A percentile compares a stretch with the other conserved stretches of the same genome.
These are phyloP conservation scores for Schlechtendalia chinensis DNA, from an alignment of 1,140 invertebrate genomes.

Conservation along the genomic window DNA sequence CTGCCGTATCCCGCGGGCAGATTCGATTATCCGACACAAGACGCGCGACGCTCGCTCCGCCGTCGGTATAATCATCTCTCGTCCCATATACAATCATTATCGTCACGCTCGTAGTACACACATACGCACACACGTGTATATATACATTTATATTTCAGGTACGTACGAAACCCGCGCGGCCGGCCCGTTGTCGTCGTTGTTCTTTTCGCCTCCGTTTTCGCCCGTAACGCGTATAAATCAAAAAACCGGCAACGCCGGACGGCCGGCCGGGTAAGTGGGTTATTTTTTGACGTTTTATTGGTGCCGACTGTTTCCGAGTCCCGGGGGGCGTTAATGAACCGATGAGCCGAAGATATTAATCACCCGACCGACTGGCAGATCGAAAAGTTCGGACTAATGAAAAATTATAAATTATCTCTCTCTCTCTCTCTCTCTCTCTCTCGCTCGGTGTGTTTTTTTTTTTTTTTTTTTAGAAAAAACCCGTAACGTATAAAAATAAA, in stretches of 20 bases:
- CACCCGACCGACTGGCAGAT: slow-evolving; percentile 17
- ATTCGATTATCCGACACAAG: slow-evolving; percentile 39
- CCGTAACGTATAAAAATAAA: too few species aligned
- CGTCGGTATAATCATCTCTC: not conserved
- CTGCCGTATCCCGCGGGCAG: not conserved
- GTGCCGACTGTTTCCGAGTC: slow-evolving; percentile 33
- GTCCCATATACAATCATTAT: slow-evolving; percentile 18
- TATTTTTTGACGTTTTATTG: slow-evolving; percentile 40
- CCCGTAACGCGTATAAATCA: slow-evolving; percentile 12
- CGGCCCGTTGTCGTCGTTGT: not conserved
- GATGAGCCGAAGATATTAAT: slow-evolving; percentile 31
- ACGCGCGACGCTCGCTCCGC: not conserved
- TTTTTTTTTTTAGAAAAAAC: too few species aligned
- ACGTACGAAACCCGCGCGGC: too few species aligned
- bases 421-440: too few species aligned
- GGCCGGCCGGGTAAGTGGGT: not conserved
- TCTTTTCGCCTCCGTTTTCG: not conserved
- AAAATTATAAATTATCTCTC: slow-evolving; percentile 41
- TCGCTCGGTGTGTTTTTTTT: too few species aligned
- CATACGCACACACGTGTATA: too few species aligned
- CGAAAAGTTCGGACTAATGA: slow-evolving; percentile 41
- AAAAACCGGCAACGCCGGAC: not conserved
- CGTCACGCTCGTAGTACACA: not conserved
- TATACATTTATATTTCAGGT: too few species aligned
- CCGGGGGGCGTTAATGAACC: slow-evolving; percentile 45